phyloP scores from a whole-genome alignment of 2,113 vertebrate species.

The Mixornis gularis region DNA sequence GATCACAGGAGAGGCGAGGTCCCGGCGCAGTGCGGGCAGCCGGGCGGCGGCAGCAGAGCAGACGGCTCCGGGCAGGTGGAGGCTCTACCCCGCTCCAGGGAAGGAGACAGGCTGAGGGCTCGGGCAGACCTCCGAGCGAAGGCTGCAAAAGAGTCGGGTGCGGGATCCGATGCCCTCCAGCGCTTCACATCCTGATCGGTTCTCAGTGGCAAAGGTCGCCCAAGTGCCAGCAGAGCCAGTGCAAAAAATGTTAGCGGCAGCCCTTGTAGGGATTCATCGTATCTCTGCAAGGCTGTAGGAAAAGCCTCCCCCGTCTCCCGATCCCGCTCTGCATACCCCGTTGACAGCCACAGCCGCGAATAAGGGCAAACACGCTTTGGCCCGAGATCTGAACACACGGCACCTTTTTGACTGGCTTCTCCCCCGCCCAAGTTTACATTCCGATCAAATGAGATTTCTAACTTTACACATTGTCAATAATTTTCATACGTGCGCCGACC shows the following conservation, averaged over 20 bases:
- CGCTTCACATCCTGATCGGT: background rate
- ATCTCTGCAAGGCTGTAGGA: background rate
- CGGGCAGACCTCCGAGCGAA: background rate
- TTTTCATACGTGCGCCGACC: background rate
- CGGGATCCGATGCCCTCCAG: background rate
- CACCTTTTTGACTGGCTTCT: slow-evolving; percentile 3
- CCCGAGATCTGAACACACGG: slow-evolving; percentile 37
- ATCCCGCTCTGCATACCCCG: background rate
- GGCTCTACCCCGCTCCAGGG: background rate
- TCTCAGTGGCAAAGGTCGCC: background rate
- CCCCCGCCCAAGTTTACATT: slow-evolving; percentile 45
- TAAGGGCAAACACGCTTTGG: slow-evolving; percentile 14
- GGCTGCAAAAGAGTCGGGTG: background rate
- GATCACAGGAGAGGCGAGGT: background rate
- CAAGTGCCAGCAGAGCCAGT: background rate
- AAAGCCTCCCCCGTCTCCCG: background rate
- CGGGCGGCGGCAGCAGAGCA: background rate
- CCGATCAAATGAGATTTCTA: slow-evolving; percentile 52
- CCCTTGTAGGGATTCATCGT: background rate
- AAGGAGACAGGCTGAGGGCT: no score
- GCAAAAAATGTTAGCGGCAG: background rate
- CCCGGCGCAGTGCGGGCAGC: background rate
- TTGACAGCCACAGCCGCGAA: slow-evolving; percentile 1
- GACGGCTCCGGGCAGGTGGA: background rate
- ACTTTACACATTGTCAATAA: slow-evolving; percentile 50